These are phyloP conservation scores for Trachelus tabidus DNA, from an alignment of 2,888 invertebrate genomes.

Conservation along the genomic window DNA sequence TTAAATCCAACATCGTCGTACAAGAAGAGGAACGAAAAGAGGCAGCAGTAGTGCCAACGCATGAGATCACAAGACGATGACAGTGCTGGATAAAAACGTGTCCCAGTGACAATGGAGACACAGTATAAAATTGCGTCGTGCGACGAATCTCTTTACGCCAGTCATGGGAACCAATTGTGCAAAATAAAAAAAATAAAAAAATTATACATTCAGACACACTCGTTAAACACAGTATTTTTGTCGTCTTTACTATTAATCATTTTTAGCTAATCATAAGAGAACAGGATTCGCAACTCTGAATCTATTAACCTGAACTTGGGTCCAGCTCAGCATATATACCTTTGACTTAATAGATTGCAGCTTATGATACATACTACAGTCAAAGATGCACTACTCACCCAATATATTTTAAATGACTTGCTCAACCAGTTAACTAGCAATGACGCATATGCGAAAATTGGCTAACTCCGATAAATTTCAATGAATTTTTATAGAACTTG, in stretches of 20 bases:
- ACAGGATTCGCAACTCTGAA: background rate
- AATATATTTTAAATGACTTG: slow-evolving; percentile 25
- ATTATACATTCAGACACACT: background rate
- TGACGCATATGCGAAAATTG: too few relatives aligned
- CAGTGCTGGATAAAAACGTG: slow-evolving; percentile 1
- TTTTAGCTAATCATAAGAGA: background rate
- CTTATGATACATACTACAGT: background rate
- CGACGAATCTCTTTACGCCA: slow-evolving; percentile 10
- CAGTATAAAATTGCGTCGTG: background rate
- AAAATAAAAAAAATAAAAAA: background rate
- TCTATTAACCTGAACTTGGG: background rate
- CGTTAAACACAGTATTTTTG: background rate
- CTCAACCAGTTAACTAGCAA: background rate
- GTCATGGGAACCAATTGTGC: slow-evolving; percentile 1
- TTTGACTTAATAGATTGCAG: background rate
- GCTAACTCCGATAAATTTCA: too few relatives aligned
- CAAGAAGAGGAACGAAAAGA: background rate
- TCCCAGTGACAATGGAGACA: slow-evolving; percentile 2
- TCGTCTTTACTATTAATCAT: background rate
- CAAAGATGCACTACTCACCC: slow-evolving; percentile 12
- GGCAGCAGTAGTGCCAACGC: background rate
- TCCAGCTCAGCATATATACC: background rate
- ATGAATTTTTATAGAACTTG: too few relatives aligned
- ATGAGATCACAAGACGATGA: background rate
- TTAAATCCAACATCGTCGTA: background rate